Evolutionary conservation across 2,113 vertebrate species (phyloP), one percentile per base, ranked within the genome.

Genomic region (Myotis lucifugus): DNA sequence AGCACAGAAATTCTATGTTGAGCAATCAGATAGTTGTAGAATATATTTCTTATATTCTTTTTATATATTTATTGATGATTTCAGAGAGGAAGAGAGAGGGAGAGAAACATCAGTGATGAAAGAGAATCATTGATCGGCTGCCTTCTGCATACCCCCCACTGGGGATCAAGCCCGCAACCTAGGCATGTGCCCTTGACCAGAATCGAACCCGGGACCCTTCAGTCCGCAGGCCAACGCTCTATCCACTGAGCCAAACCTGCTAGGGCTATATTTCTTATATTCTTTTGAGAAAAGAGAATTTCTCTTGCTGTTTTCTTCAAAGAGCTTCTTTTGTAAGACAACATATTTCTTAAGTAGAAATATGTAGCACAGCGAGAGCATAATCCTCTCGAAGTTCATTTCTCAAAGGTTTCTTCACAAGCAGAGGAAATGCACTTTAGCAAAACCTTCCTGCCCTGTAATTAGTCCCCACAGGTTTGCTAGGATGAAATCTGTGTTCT

Each of bases 371-470:
- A 88, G 37, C 64, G n/a, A 82, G 69, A 27, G n/a, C 81, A 93
- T 48, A 40, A 82, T 64, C 79, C 94, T 86, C 88, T 93, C 85
- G 17, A 29, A 85, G 72, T 86, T 93, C 48, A 81, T 90, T 94
- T 92, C 90, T 95, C 88, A 90, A 8, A 82, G 4, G 2, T 85
- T 96, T 92, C 91, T 61, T 61, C 52, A 82, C 32, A 83, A 85
- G n/a, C 23, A 54, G 61, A 92, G n/a, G 77, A 96, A 95, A 86
- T 27, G 12, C 32, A 69, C 90, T 90, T 95, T 34, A 93, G 81
- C 50, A 67, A 95, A 97, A 84, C 11, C 66, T 96, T 90, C 85
- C 88, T 85, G 37, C 70, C 89, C 52, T 85, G 7, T n/a, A 73
- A 23, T 37, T 72, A 73, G 21, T 69, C 79, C 93, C 56, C 88